These are phyloP conservation scores for Vireo altiloquus DNA, from an alignment of 2,113 vertebrate species.

Conservation along the genomic window DNA sequence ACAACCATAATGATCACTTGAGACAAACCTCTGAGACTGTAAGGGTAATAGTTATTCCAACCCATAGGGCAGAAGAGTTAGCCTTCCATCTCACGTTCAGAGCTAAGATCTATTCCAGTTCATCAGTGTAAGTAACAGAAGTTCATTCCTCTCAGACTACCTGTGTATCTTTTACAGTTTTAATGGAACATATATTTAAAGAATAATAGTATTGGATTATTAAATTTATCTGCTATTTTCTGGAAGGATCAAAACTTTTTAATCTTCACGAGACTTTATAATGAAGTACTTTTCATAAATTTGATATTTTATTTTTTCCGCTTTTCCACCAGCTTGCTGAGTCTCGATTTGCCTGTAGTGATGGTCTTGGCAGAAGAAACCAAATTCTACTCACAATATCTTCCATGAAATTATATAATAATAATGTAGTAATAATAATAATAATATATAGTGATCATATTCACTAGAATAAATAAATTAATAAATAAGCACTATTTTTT, in stretches of 20 bases:
- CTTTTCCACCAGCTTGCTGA: background rate
- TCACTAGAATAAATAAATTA: background rate
- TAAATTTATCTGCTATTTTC: background rate
- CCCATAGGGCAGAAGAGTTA: background rate
- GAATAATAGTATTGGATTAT: background rate
- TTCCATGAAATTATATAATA: background rate
- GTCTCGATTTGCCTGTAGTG: background rate
- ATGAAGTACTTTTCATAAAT: background rate
- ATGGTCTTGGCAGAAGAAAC: background rate
- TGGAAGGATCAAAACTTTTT: background rate
- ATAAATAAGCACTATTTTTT: background rate
- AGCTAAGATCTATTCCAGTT: background rate
- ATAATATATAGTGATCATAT: background rate
- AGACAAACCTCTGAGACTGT: background rate
- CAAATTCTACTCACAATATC: background rate
- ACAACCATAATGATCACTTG: background rate
- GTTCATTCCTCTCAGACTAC: background rate
- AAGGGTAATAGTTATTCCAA: background rate
- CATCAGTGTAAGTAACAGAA: slow-evolving; percentile 29
- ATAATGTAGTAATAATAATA: background rate
- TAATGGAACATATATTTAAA: background rate
- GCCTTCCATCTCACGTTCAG: background rate
- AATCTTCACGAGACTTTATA: background rate
- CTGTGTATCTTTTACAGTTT: slow-evolving; percentile 10
- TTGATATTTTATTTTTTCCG: background rate